These are phyloP conservation scores for Centropyge bicolor DNA, from an alignment of 2,797 vertebrate species.

Conservation along the genomic window DNA sequence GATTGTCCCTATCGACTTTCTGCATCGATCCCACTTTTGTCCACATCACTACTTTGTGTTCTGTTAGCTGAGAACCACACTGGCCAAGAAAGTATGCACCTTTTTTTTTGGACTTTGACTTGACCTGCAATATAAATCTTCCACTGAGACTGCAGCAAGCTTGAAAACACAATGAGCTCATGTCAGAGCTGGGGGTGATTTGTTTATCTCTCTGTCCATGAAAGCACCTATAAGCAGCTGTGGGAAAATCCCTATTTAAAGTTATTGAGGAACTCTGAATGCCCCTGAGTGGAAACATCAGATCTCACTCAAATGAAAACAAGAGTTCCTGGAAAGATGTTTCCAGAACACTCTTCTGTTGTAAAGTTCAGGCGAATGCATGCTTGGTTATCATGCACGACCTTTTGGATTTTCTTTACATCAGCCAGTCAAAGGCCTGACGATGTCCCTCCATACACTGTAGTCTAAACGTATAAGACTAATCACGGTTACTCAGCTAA, in stretches of 20 bases:
- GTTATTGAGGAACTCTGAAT: not conserved
- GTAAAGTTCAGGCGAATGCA: slow-evolving; percentile 24
- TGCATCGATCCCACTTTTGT: not conserved
- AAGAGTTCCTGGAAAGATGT: slow-evolving; percentile 20
- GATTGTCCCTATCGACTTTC: not conserved
- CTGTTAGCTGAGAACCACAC: not conserved
- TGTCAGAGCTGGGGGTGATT: slow-evolving; percentile 21
- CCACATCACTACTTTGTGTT: slow-evolving; percentile 2
- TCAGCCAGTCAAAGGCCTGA: slow-evolving; percentile 1
- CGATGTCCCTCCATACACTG: not conserved
- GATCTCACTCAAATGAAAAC: slow-evolving; percentile 21
- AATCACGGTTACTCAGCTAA: not conserved
- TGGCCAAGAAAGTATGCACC: not conserved
- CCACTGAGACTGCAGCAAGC: slow-evolving; percentile 10
- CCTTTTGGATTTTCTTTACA: not conserved
- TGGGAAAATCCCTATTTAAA: not conserved
- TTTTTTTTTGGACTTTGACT: slow-evolving; percentile 7
- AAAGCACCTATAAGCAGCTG: slow-evolving; percentile 8
- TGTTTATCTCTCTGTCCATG: slow-evolving; percentile 30
- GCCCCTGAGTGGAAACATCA: slow-evolving; percentile 2
- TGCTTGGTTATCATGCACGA: not conserved
- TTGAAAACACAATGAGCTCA: slow-evolving; percentile 9
- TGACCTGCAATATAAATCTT: slow-evolving; percentile 5
- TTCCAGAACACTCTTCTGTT: not conserved
- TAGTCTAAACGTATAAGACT: not conserved